These are phyloP conservation scores for Arothron firmamentum DNA, from an alignment of 2,113 vertebrate species.

Conservation along the genomic window DNA sequence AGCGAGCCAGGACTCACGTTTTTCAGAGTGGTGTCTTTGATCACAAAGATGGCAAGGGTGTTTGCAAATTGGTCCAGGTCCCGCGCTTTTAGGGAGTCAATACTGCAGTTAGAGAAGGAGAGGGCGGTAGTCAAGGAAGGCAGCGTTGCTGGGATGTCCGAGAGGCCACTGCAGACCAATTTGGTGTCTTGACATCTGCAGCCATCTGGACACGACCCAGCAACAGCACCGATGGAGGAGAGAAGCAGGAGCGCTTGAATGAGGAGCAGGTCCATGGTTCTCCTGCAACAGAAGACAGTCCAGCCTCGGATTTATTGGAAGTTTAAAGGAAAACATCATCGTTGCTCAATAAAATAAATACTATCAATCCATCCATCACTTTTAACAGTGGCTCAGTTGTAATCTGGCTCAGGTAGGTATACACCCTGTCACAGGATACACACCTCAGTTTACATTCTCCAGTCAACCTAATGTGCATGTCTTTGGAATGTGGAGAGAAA, in stretches of 20 bases:
- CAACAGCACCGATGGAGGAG: conserved; percentile 33
- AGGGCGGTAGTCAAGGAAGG: conserved; percentile 37
- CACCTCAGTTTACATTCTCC: no score
- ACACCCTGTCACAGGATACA: no score
- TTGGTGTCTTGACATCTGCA: conserved; percentile 47
- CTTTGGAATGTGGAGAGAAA: no score
- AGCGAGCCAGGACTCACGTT: conserved; percentile 62
- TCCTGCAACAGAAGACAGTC: conserved; percentile 33
- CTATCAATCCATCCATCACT: no score
- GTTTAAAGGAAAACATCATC: no score
- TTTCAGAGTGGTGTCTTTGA: conserved; percentile 45
- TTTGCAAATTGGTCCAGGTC: conserved; percentile 50
- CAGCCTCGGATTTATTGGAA: no score
- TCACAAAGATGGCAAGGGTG: conserved; percentile 26
- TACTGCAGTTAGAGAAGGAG: conserved; percentile 38
- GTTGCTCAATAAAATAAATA: no score
- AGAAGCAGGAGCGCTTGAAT: conserved; percentile 49
- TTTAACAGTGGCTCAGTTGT: no score
- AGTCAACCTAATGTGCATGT: no score
- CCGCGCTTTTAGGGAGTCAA: conserved; percentile 56
- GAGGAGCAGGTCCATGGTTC: conserved; percentile 56
- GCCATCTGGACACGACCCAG: conserved; percentile 54
- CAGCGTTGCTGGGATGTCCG: conserved; percentile 58
- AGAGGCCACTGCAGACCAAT: conserved; percentile 44
- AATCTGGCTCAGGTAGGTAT: no score